Base-by-base conservation (phyloP, 2,888 invertebrate species). In the Perithous albicinctus region DNA sequence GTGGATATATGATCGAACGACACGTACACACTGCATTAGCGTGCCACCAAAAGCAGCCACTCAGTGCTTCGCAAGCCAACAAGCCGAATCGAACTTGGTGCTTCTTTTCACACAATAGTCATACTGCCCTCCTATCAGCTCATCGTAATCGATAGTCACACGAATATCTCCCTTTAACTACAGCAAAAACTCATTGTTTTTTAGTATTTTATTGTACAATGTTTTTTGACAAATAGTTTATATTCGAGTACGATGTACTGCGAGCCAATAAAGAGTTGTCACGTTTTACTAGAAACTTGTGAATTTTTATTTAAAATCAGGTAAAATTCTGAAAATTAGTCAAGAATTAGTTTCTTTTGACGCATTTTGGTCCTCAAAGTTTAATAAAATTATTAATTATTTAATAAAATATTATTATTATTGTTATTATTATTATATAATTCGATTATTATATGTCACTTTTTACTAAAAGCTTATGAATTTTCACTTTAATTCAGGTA, bases 251-350 rank as follows among this genome's bases (percentile, higher is more conserved):
- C 41, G 61, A 7, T 43, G 46, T 76, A 63, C 61, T 10, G 29
- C 73, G 56, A 61, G 66, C 61, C 67, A 78, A 78, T 78, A 78
- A 73, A 66, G 59, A 66, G 61, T 70, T 70, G 63, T 70, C 77
- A 63, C 41, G 77, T 78, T 78, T 78, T 78, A 61, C 61, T 51
- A 78, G 66, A 75, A 59, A 32, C n/a, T 41, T 41, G 1, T 12
- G 10, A n/a, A 7, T 41, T 41, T 41, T 41, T 41, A 41, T 29
- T 4, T 5, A 29, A 5, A 29, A 4, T 29, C 29, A 29, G 29
- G 5, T 29, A 1, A 41, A 41, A 41, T n/a, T 41, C 1, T 12
- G 1, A 41, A 41, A n/a, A n/a, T 41, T 41, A 12, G n/a, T 2
- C n/a, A n/a, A n/a, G n/a, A 41, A 41, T 12, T 41, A 41, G 1